A percentile compares a stretch with the other conserved stretches of the same genome.
These are phyloP conservation scores for Hormaphis cornu DNA, from an alignment of 1,140 invertebrate genomes.

Conservation along the genomic window DNA sequence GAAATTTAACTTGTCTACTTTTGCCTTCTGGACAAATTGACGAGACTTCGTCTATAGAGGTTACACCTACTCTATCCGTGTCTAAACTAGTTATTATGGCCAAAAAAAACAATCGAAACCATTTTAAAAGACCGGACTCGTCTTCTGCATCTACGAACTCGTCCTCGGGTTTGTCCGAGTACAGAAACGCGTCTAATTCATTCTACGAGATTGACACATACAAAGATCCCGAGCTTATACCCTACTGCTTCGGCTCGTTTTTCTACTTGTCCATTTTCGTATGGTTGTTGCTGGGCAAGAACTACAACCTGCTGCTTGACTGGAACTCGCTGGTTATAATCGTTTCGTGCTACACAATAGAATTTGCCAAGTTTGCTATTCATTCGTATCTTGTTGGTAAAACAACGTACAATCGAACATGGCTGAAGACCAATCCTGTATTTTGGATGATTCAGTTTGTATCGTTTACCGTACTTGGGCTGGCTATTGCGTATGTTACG, in stretches of 20 bases:
- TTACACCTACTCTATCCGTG: too few species aligned
- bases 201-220: not conserved
- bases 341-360: not conserved
- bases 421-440: not conserved
- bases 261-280: slow-evolving; percentile 1
- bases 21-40: too few species aligned
- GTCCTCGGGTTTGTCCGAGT: not conserved
- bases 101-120: not conserved
- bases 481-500: not conserved
- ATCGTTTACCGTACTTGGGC: not conserved
- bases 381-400: slow-evolving; percentile 1
- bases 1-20: too few species aligned
- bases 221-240: slow-evolving; percentile 13
- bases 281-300: slow-evolving; percentile 9
- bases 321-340: not conserved
- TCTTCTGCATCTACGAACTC: not conserved
- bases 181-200: not conserved
- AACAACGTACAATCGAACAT: not conserved
- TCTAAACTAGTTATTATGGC: too few species aligned
- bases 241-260: slow-evolving; percentile 1
- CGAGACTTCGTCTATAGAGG: too few species aligned
- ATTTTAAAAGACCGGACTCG: not conserved
- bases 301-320: slow-evolving; percentile 6
- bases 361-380: not conserved
- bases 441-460: not conserved